Conservation (phyloP, 2,888 invertebrate species). For the Trimorus sp. region DNA sequence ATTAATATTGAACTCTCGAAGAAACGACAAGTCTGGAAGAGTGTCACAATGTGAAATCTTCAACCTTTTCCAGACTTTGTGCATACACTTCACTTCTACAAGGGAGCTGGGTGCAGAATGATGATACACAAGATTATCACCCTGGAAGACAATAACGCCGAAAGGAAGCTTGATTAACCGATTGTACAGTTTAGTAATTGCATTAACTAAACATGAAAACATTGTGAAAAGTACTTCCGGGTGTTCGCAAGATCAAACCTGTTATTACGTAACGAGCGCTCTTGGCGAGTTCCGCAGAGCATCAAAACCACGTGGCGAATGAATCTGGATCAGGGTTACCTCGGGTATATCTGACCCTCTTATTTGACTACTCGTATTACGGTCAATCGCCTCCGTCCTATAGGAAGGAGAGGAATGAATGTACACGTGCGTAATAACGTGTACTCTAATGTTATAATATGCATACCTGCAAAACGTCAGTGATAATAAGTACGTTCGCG, state of each 20-base stretch:
- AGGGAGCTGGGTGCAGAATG: too few relatives aligned
- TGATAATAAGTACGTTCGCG: neutral
- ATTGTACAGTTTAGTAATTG: neutral
- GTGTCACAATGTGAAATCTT: too few relatives aligned
- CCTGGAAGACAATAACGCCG: neutral
- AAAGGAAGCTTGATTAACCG: neutral
- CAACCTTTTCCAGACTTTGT: too few relatives aligned
- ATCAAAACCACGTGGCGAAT: conserved; percentile 79
- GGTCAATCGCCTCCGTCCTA: conserved; percentile 77
- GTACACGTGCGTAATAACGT: conserved; percentile 28
- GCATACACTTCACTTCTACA: too few relatives aligned
- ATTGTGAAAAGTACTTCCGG: conserved; percentile 25
- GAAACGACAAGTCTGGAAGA: too few relatives aligned
- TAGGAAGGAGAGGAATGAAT: conserved; percentile 63
- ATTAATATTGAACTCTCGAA: too few relatives aligned
- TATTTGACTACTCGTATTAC: conserved; percentile 79
- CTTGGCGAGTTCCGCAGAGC: conserved; percentile 60
- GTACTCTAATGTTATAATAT: conserved; percentile 45
- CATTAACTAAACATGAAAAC: conserved; percentile 1
- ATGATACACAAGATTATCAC: too few relatives aligned
- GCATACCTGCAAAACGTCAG: conserved; percentile 68
- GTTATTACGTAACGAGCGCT: conserved; percentile 60
- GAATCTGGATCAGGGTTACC: conserved; percentile 81
- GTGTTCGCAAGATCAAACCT: conserved; percentile 48
- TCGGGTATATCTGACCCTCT: conserved; percentile 81